phyloP scores from a whole-genome alignment of 2,888 invertebrate species.

The Drosophila monieri region DNA sequence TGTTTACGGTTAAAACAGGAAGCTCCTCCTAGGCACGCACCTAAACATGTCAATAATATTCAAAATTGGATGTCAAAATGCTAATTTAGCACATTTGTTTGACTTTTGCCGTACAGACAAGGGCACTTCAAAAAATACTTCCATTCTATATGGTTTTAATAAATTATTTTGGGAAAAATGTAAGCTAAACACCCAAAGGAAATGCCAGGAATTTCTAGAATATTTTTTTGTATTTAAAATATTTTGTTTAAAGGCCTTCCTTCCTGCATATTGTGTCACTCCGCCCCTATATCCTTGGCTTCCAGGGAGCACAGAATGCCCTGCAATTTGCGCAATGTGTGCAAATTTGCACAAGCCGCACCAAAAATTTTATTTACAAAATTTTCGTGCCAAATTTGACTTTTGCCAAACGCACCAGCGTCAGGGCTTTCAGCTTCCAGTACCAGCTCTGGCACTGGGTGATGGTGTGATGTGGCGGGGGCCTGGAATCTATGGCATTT shows the following conservation, averaged over 20 bases:
- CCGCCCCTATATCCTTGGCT: background rate
- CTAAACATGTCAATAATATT: conserved; percentile 75
- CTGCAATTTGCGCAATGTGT: conserved; percentile 66
- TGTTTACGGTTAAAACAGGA: conserved; percentile 9
- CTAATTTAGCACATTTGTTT: conserved; percentile 74
- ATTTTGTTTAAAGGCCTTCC: too few species aligned
- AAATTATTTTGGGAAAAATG: background rate
- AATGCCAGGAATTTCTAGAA: background rate
- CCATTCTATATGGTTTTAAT: background rate
- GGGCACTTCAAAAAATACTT: background rate
- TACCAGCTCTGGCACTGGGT: too few species aligned
- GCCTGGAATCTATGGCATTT: conserved; percentile 19
- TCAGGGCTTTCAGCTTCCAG: background rate
- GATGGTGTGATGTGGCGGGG: background rate
- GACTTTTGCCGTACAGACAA: conserved; percentile 38
- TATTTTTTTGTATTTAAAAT: too few species aligned
- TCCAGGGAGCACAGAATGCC: conserved; percentile 29
- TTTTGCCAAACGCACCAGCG: conserved; percentile 35
- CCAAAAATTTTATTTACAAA: conserved; percentile 63
- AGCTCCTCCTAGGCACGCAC: background rate
- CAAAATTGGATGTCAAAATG: conserved; percentile 76
- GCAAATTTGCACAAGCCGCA: conserved; percentile 63
- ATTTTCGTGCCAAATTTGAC: conserved; percentile 51
- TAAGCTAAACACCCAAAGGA: background rate
- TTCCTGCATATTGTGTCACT: background rate